Base-by-base conservation (phyloP, 2,113 vertebrate species). In the Bubo bubo region DNA sequence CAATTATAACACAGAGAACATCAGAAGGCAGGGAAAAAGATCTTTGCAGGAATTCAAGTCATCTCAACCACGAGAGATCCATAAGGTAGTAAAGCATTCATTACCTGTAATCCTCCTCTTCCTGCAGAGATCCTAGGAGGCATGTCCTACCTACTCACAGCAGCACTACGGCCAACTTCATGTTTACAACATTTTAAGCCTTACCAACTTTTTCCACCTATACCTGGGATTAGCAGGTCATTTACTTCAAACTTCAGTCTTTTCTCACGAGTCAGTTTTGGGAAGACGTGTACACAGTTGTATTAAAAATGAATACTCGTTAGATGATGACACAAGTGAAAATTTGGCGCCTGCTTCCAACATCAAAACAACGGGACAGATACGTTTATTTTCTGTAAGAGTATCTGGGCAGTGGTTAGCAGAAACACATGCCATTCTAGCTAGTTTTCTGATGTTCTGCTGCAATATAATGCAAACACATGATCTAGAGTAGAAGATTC, bases 121-220 rank as follows among this genome's bases (percentile, higher is more conserved):
- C 76, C 74, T 79, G 45, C 49, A 82, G 64, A 88, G 32, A 41
- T 14, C 84, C 79, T 24, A 0, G 6, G 72, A 77, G 62, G 67
- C 77, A 94, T 13, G 43, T 74, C 74, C 50, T 32, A 45, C 39
- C 72, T 70, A 71, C 0, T 63, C 43, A 28, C 45, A 27, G 4
- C 1, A 0, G 45, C 21, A 49, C 35, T 50, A 47, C 0, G 0
- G 53, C 14, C 34, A 72, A 15, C 39, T 53, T 64, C 5, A 45
- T 3, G 52, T n/a, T 71, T 49, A 55, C 52, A 73, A n/a, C 47
- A 23, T 21, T 47, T 88, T 56, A 76, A 87, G 17, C 47, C 56
- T 79, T 73, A 90, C 12, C 66, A 87, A 60, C 45, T 47, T 82
- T 41, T 72, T 20, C 67, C 45, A 53, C 26, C 55, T 49, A 28